Evolutionary conservation across 2,888 invertebrate genomes (phyloP).

Genomic region (Bellardia bayeri): DNA sequence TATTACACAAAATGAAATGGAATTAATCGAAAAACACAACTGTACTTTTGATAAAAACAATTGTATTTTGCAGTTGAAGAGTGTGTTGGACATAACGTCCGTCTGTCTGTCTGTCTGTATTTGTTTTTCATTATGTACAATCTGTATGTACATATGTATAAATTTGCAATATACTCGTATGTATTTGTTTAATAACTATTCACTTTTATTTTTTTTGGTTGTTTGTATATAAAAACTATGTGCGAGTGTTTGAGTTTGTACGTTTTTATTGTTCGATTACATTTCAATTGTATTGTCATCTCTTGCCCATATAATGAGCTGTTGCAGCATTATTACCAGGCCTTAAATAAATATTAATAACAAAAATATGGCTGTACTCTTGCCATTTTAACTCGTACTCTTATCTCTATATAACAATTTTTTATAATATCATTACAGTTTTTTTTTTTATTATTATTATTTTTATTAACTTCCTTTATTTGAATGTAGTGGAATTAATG

Average conservation of each 20-base stretch:
- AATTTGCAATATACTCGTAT: neutral
- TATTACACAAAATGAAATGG: constrained; percentile 51
- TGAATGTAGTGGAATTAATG: constrained; percentile 52
- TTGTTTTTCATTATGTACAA: constrained; percentile 46
- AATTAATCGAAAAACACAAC: constrained; percentile 68
- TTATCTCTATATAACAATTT: neutral
- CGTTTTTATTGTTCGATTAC: constrained; percentile 48
- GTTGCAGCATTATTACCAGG: neutral
- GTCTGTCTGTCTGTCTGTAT: constrained; percentile 19
- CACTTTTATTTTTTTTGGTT: constrained; percentile 41
- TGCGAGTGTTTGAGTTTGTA: neutral
- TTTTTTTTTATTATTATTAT: neutral
- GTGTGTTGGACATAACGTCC: neutral
- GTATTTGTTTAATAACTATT: constrained; percentile 49
- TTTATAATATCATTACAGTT: neutral
- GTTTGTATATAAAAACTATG: neutral
- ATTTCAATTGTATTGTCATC: constrained; percentile 60
- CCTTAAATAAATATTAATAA: neutral
- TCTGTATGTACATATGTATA: neutral
- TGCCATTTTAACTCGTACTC: neutral
- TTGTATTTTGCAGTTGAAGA: constrained; percentile 20
- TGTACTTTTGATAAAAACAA: constrained; percentile 72
- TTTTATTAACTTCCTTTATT: constrained; percentile 25
- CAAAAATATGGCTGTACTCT: neutral
- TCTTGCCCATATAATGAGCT: constrained; percentile 52